phyloP scores from a whole-genome alignment of 2,797 vertebrate species.

The Chaunax sp. region DNA sequence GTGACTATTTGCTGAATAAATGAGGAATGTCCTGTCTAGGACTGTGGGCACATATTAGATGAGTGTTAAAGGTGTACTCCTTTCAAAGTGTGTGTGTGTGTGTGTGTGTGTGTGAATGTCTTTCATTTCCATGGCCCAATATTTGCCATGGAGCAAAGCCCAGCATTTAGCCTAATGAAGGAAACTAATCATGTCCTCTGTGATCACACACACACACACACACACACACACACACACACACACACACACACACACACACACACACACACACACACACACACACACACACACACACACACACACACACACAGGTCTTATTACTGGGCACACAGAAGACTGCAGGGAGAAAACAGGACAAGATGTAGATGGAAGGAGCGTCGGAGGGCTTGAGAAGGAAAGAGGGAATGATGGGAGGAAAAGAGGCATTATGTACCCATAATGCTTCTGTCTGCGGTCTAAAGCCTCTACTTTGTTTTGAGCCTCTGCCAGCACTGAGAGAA shows the following conservation, averaged over 20 bases:
- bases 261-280: slow-evolving; percentile 26
- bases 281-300: slow-evolving; percentile 24
- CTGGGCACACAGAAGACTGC: slow-evolving; percentile 15
- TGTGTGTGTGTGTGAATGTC: slow-evolving; percentile 41
- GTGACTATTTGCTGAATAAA: slow-evolving; percentile 50
- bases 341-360: slow-evolving; percentile 26
- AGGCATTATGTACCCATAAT: slow-evolving; percentile 45
- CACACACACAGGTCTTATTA: slow-evolving; percentile 46
- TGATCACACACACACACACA: slow-evolving; percentile 39
- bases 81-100: slow-evolving; percentile 33
- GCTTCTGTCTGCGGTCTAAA: slow-evolving; percentile 54
- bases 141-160: slow-evolving; percentile 80
- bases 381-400: slow-evolving; percentile 28
- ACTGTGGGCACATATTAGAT: slow-evolving; percentile 49
- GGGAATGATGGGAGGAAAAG: slow-evolving; percentile 37
- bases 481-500: slow-evolving; percentile 45
- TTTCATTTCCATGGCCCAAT: slow-evolving; percentile 80
- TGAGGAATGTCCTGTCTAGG: slow-evolving; percentile 60
- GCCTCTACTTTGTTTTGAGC: slow-evolving; percentile 60
- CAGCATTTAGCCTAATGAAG: slow-evolving; percentile 79
- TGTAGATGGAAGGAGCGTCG: slow-evolving; percentile 21
- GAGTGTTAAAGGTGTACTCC: slow-evolving; percentile 47
- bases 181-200: slow-evolving; percentile 76
- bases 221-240: too few species aligned
- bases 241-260: slow-evolving; percentile 32